These are phyloP conservation scores for Sula dactylatra DNA, from an alignment of 2,113 vertebrate species.

Conservation along the genomic window DNA sequence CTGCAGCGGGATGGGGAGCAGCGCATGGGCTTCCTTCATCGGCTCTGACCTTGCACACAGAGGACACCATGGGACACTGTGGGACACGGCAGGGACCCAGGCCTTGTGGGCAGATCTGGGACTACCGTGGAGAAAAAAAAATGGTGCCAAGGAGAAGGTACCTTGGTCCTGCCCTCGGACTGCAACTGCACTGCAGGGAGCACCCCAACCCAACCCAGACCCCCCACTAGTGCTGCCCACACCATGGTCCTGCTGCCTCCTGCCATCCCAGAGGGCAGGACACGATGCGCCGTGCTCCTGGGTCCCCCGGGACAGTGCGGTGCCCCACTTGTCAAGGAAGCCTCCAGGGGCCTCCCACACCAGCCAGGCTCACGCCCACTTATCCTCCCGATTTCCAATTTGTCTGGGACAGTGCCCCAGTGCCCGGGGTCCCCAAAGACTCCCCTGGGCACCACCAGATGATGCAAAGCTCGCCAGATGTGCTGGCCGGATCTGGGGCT, in stretches of 20 bases:
- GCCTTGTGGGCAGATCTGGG: background rate
- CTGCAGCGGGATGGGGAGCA: background rate
- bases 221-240: background rate
- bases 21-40: background rate
- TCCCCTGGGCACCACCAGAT: rapidly evolving
- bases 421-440: background rate
- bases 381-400: background rate
- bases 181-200: background rate
- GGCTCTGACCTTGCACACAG: background rate
- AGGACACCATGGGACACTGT: background rate
- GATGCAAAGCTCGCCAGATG: background rate
- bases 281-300: rapidly evolving
- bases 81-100: rapidly evolving
- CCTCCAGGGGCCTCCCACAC: background rate
- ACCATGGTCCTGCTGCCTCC: rapidly evolving
- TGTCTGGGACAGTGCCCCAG: background rate
- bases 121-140: background rate
- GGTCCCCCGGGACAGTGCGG: rapidly evolving
- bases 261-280: background rate
- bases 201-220: background rate
- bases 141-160: background rate
- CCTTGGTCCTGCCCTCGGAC: background rate
- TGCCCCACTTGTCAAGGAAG: background rate
- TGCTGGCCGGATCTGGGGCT: background rate
- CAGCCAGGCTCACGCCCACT: rapidly evolving